phyloP scores from a whole-genome alignment of 1,140 invertebrate genomes.

The Gryllus bimaculatus region DNA sequence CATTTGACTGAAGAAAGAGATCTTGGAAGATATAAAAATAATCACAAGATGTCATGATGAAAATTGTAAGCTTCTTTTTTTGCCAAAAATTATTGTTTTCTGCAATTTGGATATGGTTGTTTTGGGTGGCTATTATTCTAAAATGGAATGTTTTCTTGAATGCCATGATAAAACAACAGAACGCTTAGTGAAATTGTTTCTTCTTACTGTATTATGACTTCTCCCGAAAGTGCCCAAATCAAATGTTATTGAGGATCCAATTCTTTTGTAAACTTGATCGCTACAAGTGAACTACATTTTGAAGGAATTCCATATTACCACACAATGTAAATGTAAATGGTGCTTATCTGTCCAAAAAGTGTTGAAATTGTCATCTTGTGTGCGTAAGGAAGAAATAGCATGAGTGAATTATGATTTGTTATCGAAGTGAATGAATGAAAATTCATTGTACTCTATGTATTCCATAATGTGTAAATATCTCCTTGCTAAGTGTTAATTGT shows the following conservation, averaged over 20 bases:
- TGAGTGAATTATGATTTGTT: background rate
- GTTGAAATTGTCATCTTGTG: background rate
- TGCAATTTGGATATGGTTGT: background rate
- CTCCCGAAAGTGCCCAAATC: background rate
- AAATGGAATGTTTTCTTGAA: background rate
- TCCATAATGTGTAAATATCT: background rate
- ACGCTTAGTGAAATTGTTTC: background rate
- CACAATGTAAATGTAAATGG: background rate
- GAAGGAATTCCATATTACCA: background rate
- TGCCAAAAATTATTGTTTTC: too few relatives aligned
- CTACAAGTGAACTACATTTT: background rate
- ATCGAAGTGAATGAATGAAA: background rate
- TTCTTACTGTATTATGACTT: background rate
- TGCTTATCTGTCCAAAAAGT: background rate
- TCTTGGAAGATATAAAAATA: too few relatives aligned
- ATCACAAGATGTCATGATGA: too few relatives aligned
- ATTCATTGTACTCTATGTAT: background rate
- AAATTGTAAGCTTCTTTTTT: too few relatives aligned
- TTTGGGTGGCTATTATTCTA: background rate
- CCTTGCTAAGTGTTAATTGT: background rate
- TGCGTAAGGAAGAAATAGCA: background rate
- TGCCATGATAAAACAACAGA: background rate
- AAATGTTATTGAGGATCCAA: background rate
- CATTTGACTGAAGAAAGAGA: too few relatives aligned
- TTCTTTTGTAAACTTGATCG: background rate